phyloP scores from a whole-genome alignment of 2,888 invertebrate genomes.

The Luperina testacea region DNA sequence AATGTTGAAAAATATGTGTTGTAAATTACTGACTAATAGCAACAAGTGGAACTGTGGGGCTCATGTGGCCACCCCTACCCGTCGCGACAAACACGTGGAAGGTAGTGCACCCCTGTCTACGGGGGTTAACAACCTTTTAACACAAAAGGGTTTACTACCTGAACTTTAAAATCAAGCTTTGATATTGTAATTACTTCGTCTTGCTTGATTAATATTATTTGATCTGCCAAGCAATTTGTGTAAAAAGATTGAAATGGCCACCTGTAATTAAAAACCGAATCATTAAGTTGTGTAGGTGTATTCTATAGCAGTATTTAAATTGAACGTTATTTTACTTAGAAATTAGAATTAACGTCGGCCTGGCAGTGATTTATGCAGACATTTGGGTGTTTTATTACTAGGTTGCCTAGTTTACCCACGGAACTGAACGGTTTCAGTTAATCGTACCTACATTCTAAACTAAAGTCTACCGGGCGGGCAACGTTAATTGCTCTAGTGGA shows the following conservation, averaged over 20 bases:
- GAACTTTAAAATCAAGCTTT: constrained; percentile 52
- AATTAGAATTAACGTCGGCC: constrained; percentile 17
- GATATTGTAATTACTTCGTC: constrained; percentile 39
- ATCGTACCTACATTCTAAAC: constrained; percentile 2
- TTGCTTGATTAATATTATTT: constrained; percentile 45
- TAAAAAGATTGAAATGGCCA: constrained; percentile 40
- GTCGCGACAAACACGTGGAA: constrained; percentile 73
- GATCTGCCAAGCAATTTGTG: constrained; percentile 33
- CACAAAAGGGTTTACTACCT: constrained; percentile 73
- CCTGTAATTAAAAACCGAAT: constrained; percentile 52
- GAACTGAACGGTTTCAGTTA: constrained; percentile 8
- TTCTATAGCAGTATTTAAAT: constrained; percentile 35
- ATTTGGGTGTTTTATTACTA: constrained; percentile 37
- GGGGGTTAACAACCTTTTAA: constrained; percentile 82
- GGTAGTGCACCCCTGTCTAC: constrained; percentile 67
- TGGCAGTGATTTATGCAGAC: constrained; percentile 29
- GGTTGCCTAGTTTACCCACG: constrained; percentile 2
- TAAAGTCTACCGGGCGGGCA: background rate
- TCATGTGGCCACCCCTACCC: constrained; percentile 67
- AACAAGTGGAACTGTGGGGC: constrained; percentile 79
- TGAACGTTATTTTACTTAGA: constrained; percentile 28
- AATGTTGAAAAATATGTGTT: constrained; percentile 82
- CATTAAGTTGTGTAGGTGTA: constrained; percentile 23
- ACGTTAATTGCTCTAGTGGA: constrained; percentile 19
- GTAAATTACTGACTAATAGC: constrained; percentile 81